phyloP scores from a whole-genome alignment of 2,797 vertebrate species.

The Anolis apletophallus region DNA sequence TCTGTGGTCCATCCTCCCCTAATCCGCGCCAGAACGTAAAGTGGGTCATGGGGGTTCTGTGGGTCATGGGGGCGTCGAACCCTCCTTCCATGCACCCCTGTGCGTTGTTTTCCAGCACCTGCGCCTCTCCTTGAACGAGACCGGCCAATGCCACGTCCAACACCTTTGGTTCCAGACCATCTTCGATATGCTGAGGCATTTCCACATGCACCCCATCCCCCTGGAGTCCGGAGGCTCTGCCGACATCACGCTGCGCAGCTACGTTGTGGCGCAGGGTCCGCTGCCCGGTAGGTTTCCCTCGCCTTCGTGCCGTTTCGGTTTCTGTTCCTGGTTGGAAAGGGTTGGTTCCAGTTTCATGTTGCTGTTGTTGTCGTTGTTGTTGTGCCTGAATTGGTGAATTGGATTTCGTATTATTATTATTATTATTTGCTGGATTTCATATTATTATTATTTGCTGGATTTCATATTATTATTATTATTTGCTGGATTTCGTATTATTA shows the following conservation, averaged over 20 bases:
- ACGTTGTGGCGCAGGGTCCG: constrained; percentile 87
- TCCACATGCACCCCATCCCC: constrained; percentile 95
- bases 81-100: no score
- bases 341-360: no score
- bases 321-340: neutral
- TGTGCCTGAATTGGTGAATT: no score
- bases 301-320: neutral
- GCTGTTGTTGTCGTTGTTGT: neutral
- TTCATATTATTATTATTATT: no score
- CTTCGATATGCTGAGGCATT: constrained; percentile 95
- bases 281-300: constrained; percentile 78
- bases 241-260: constrained; percentile 95
- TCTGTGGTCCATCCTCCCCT: no score
- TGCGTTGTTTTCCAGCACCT: constrained; percentile 85
- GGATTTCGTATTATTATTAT: no score
- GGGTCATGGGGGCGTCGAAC: no score
- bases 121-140: constrained; percentile 94
- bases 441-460: no score
- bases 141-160: constrained; percentile 95
- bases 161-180: constrained; percentile 99
- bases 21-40: no score
- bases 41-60: no score
- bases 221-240: constrained; percentile 95
- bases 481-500: no score
- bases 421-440: no score